phyloP scores from a whole-genome alignment of 2,113 vertebrate species.

The Aldabrachelys gigantea region DNA sequence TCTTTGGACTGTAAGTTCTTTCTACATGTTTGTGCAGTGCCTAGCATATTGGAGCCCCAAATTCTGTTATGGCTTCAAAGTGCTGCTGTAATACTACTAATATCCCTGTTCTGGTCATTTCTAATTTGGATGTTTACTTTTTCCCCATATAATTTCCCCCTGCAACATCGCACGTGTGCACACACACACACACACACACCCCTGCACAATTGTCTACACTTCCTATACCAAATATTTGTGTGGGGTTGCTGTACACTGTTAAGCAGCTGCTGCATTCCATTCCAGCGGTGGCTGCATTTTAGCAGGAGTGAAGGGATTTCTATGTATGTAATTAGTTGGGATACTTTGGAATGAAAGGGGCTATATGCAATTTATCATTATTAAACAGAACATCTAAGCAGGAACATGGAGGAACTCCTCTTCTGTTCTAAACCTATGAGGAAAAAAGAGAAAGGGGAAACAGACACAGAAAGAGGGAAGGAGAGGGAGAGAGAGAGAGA shows the following conservation, averaged over 20 bases:
- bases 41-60: neutral
- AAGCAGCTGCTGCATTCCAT: neutral
- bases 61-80: neutral
- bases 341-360: neutral
- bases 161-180: neutral
- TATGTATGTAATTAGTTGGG: neutral
- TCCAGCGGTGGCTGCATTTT: neutral
- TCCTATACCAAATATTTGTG: neutral
- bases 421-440: constrained; percentile 64
- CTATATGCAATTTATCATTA: neutral
- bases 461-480: constrained; percentile 28
- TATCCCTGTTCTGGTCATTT: neutral
- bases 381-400: constrained; percentile 27
- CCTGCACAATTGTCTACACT: neutral
- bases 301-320: neutral
- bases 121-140: neutral
- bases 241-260: neutral
- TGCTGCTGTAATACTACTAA: neutral
- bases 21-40: neutral
- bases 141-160: neutral
- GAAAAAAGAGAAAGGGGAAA: constrained; percentile 52
- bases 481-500: constrained; percentile 53
- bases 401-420: constrained; percentile 52
- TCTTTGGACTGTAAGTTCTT: neutral
- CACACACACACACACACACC: no score